Evolutionary conservation across 2,113 vertebrate genomes (phyloP).

Genomic region (Cinclus cinclus): DNA sequence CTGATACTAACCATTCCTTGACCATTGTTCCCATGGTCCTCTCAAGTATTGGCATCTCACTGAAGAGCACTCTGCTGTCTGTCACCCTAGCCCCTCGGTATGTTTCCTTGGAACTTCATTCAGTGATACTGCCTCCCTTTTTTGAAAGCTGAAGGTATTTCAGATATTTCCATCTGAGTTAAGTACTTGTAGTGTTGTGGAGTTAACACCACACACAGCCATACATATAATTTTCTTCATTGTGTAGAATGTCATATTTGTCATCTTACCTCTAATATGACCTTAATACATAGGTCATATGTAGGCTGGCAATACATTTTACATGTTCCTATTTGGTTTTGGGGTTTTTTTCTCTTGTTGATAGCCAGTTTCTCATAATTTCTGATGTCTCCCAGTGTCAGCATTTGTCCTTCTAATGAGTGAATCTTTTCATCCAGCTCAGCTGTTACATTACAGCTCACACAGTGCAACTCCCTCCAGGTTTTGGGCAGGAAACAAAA

Average conservation of each 20-base stretch:
- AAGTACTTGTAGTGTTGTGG: neutral
- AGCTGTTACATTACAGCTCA: neutral
- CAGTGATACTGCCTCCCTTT: neutral
- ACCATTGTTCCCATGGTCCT: neutral
- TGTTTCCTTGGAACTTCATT: neutral
- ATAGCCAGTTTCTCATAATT: neutral
- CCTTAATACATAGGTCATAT: neutral
- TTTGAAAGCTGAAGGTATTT: neutral
- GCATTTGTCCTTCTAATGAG: conserved; percentile 4
- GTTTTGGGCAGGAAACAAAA: conserved; percentile 9
- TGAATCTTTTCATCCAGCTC: neutral
- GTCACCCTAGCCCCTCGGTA: neutral
- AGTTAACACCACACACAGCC: neutral
- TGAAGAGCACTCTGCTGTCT: neutral
- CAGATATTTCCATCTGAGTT: neutral
- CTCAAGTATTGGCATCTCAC: neutral
- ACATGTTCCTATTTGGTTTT: neutral
- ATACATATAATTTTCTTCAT: neutral
- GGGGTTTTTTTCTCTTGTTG: neutral
- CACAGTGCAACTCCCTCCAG: neutral
- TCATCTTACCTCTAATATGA: neutral
- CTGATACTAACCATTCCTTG: neutral
- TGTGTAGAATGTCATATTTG: neutral
- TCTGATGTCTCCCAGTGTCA: neutral
- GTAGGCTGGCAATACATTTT: too few relatives aligned